Conservation (phyloP, 2,113 vertebrate genomes). For the Dolichotis patagonum region DNA sequence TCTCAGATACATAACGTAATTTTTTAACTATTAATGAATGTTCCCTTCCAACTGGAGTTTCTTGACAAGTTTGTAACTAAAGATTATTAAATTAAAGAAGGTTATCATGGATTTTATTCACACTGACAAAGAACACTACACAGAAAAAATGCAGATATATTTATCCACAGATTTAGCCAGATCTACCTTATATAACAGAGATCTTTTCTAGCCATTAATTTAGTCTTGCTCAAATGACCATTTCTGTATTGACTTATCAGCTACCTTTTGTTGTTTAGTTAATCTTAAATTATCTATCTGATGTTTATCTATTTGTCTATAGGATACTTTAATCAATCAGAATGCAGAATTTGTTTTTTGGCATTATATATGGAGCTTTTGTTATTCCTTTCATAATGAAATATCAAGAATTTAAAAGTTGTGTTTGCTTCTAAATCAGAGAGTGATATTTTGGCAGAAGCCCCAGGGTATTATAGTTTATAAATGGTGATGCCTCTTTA, state of each 20-base stretch:
- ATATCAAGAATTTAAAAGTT: constrained; percentile 21
- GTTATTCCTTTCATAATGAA: background rate
- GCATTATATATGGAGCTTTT: background rate
- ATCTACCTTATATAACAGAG: background rate
- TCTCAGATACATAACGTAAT: background rate
- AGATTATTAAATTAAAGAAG: constrained; percentile 18
- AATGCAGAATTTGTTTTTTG: background rate
- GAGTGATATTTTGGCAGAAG: constrained; percentile 28
- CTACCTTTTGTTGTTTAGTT: background rate
- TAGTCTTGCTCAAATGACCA: background rate
- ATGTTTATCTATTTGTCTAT: background rate
- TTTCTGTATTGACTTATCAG: background rate
- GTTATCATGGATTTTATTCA: background rate
- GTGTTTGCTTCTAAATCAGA: background rate
- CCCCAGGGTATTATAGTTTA: constrained; percentile 18
- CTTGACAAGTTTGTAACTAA: constrained; percentile 8
- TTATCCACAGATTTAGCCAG: background rate
- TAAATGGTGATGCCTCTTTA: background rate
- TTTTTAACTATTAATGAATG: background rate
- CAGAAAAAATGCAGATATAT: background rate
- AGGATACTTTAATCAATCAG: background rate
- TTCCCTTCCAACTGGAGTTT: background rate
- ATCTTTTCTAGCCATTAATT: background rate
- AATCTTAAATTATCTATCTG: background rate
- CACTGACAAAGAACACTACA: background rate